A percentile compares a stretch with the other conserved stretches of the same genome.
Evolutionary conservation across 2,888 invertebrate genomes (phyloP).

Genomic region (Tricholauxania praeusta): DNA sequence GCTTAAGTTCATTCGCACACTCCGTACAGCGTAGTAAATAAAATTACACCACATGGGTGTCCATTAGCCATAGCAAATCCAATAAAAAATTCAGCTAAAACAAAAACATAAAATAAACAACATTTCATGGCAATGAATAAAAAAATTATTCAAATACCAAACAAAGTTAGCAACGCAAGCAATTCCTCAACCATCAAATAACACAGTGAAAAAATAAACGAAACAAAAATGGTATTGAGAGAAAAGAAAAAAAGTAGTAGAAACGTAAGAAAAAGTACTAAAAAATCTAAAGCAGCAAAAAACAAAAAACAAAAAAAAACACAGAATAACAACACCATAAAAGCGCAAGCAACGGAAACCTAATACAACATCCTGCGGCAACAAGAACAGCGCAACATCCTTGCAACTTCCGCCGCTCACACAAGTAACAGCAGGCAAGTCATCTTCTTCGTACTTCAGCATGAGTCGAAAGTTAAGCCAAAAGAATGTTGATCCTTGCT

Average conservation of each 20-base stretch:
- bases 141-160: slow-evolving; percentile 28
- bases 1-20: not conserved
- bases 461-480: no score
- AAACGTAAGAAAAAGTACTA: not conserved
- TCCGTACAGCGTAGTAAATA: not conserved
- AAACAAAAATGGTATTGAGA: not conserved
- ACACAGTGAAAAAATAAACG: not conserved
- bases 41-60: slow-evolving; percentile 8
- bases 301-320: not conserved
- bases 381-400: slow-evolving; percentile 23
- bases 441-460: not conserved
- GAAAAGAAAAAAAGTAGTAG: not conserved
- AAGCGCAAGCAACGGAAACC: slow-evolving; percentile 15
- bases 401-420: slow-evolving; percentile 10
- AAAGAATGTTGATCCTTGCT: not conserved
- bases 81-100: not conserved
- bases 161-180: slow-evolving; percentile 1
- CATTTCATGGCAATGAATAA: slow-evolving; percentile 24
- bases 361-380: slow-evolving; percentile 24
- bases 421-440: not conserved
- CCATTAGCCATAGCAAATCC: slow-evolving; percentile 1
- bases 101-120: slow-evolving; percentile 8
- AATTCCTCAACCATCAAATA: slow-evolving; percentile 7
- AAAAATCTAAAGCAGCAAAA: not conserved
- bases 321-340: not conserved